Base-by-base conservation (phyloP, 1,140 invertebrate genomes). In the Drosophila kurseongensis region DNA sequence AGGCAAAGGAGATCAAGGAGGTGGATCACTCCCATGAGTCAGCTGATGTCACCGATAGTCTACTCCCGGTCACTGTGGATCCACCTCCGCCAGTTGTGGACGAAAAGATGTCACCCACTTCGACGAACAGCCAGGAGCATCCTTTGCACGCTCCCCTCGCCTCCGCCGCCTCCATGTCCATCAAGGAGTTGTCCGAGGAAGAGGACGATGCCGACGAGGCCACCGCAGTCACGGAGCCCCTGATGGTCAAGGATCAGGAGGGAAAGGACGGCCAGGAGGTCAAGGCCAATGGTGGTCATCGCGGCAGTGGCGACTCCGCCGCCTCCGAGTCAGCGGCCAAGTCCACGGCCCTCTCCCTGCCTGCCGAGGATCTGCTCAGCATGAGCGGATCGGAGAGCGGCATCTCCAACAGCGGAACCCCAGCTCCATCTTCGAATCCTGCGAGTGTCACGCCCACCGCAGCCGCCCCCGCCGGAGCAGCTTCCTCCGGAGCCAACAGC, bases 101-200 rank as follows among this genome's bases (percentile, higher is more conserved):
- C 9, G 94, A 94, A 45, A 93, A 94, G 47, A 83, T 93, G 4
- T 94, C 93, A 0, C 93, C 93, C 6, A 94, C 93, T 5, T 88
- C 84, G 0, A 91, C 80, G 0, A 92, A 93, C 42, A 94, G 93
- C 58, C 93, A 94, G 61, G 94, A 93, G 65, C 93, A 89, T 0
- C 92, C 92, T 0, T 16, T 84, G 38, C 84, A 84, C 61, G 85
- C 78, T n/a, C 78, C 14, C 73, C 92, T 47, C 81, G 93, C 36
- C 85, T 93, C 73, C 55, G 93, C 80, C 92, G 93, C 74, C 92
- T 94, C 74, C 55, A 91, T 86, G 84, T 82, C 78, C 60, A 92
- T 84, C 35, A 88, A 91, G 42, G 91, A 91, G 55, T 32, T 91
- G 36, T 84, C 81, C 54, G 88, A 91, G 41, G 86, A 88, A 65